Evolutionary conservation across 2,888 invertebrate species (phyloP), one percentile per base, ranked within the genome.

Genomic region (Drosophila aldrichi): DNA sequence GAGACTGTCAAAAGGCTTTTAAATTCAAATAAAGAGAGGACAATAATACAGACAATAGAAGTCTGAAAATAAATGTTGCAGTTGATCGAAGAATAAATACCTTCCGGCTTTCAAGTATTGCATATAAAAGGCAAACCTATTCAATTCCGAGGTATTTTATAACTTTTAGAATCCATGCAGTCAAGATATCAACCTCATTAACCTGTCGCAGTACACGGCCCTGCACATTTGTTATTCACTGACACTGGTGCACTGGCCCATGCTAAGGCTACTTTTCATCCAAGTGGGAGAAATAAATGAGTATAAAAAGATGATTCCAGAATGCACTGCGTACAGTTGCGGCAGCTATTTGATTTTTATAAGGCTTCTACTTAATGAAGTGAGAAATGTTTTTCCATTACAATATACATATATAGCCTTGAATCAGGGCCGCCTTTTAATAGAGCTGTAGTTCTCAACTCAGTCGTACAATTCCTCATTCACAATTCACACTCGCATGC

Each of bases 1-100:
- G 66, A 71, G 61, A 72, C 65, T 70, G 65, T 65, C 65, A 48
- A 34, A 54, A 60, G 46, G 43, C 44, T 48, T 59, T 32, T 32
- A 59, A 40, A 46, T 62, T 62, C 38, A 46, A 32, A 63, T 34
- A 18, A 34, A 34, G 29, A 29, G 29, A 29, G 8, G 18, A 34
- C 22, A 20, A 16, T 56, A 52, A 65, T 65, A 44, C 44, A 46
- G 57, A 46, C 46, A 46, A 58, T 46, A 10, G 36, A 36, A 12
- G 5, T 18, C 1, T 46, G 8, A 4, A 18, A 14, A n/a, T 8
- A 25, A 34, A 51, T 51, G 7, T 22, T 1, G 12, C 1, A 8
- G 10, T 10, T 34, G 10, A 32, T 10, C 10, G 20, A 43, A 32
- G 14, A 10, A n/a, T n/a, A n/a, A n/a, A n/a, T n/a, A n/a, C n/a